These are phyloP conservation scores for Chauna torquata DNA, from an alignment of 2,113 vertebrate species.

Conservation along the genomic window DNA sequence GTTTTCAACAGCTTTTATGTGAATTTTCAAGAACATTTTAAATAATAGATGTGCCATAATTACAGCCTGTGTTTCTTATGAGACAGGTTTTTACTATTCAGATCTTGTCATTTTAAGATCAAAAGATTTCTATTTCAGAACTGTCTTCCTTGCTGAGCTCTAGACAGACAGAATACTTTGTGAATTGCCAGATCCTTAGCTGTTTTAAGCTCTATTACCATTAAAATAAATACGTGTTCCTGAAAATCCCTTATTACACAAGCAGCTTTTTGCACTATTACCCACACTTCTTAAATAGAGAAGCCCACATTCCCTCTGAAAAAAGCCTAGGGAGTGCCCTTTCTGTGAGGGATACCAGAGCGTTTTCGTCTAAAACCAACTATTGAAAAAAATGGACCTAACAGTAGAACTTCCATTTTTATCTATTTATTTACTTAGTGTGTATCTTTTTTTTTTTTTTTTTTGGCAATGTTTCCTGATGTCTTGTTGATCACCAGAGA, in stretches of 20 bases:
- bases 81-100: constrained; percentile 56
- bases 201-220: neutral
- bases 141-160: constrained; percentile 36
- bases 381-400: neutral
- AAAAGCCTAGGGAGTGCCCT: neutral
- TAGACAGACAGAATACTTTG: constrained; percentile 25
- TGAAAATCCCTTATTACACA: constrained; percentile 17
- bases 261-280: neutral
- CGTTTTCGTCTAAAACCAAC: neutral
- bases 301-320: neutral
- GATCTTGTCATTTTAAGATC: constrained; percentile 62
- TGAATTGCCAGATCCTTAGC: constrained; percentile 28
- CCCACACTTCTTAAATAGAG: neutral
- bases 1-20: constrained; percentile 23
- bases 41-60: constrained; percentile 64
- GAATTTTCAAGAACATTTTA: constrained; percentile 51
- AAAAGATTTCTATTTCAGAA: constrained; percentile 63
- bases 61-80: constrained; percentile 56
- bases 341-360: neutral
- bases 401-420: neutral
- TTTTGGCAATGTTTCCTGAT: neutral
- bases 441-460: neutral
- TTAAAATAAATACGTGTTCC: neutral
- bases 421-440: neutral
- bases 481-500: neutral